Percentiles rank a stretch among this genome's conserved stretches.
Evolutionary conservation across 2,888 invertebrate genomes (phyloP).

Genomic region (Gymnosoma rotundatum): DNA sequence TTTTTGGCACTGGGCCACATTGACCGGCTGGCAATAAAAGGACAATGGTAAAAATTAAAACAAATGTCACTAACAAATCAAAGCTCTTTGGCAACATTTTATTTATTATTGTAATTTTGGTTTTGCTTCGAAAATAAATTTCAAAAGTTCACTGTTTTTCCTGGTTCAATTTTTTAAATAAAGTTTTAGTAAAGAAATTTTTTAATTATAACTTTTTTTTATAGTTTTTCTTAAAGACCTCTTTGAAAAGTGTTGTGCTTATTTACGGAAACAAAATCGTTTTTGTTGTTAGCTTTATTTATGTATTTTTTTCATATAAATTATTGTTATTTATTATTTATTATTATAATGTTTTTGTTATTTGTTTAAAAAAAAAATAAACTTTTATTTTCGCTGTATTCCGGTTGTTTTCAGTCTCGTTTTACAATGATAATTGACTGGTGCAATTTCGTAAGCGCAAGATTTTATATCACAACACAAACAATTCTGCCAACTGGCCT

Average conservation of each 20-base stretch:
- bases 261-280: slow-evolving; percentile 59
- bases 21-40: slow-evolving; percentile 73
- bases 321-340: slow-evolving; percentile 13
- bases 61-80: slow-evolving; percentile 72
- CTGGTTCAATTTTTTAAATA: slow-evolving; percentile 62
- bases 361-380: background rate
- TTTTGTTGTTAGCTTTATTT: slow-evolving; percentile 18
- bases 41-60: slow-evolving; percentile 72
- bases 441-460: slow-evolving; percentile 52
- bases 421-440: slow-evolving; percentile 64
- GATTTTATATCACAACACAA: slow-evolving; percentile 63
- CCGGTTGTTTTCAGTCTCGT: slow-evolving; percentile 55
- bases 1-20: slow-evolving; percentile 80
- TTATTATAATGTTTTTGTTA: background rate
- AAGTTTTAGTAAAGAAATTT: slow-evolving; percentile 11
- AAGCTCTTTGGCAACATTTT: slow-evolving; percentile 76
- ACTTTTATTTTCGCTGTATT: slow-evolving; percentile 21
- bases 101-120: slow-evolving; percentile 30
- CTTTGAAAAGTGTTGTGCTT: slow-evolving; percentile 23
- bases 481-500: slow-evolving; percentile 13
- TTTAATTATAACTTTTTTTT: slow-evolving; percentile 9
- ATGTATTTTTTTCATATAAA: slow-evolving; percentile 6
- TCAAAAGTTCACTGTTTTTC: slow-evolving; percentile 15
- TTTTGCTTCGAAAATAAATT: slow-evolving; percentile 18
- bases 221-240: background rate